Base-by-base conservation (phyloP, 2,888 invertebrate species). In the Rhaphigaster nebulosa region DNA sequence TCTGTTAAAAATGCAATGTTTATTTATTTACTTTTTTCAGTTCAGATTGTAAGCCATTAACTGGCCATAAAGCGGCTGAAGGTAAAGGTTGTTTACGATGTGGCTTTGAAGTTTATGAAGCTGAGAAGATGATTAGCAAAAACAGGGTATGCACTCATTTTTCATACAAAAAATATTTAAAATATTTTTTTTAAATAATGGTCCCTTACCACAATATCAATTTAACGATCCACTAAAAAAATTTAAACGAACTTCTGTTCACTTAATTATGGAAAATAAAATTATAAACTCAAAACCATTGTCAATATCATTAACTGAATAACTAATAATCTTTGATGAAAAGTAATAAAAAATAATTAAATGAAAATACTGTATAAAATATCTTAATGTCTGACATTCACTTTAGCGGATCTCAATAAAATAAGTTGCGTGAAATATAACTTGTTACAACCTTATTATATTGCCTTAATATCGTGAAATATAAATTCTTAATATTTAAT, bases 71-170 rank as follows among this genome's bases (percentile, higher is more conserved):
- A 93, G 96, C 97, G 87, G 95, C 96, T 52, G 95, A 96, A 92
- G 97, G 97, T 20, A 95, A 96, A 92, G 98, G 97, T 38, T 98
- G 98, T 94, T 96, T 96, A 26, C 96, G 98, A 90, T 98, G 98
- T 94, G 97, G 98, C 41, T 98, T 96, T 94, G 96, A 97, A 89
- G 99, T 99, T 5, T 99, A 97, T 94, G 98, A 98, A 92, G 99
- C 99, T 90, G 99, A 99, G 95, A 98, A 98, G 94, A 98, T 98
- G 97, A 96, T 98, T 95, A 98, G 98, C 94, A 98, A 98, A 95
- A 97, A 97, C 94, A 96, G 97, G 93, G 94, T 94, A 93, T 92
- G 92, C 92, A 90, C 20, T 65, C 1, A 23, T 45, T 60, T 89
- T 65, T 84, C n/a, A 45, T 0, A 45, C 26, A 26, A 84, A 45